These are phyloP conservation scores for Hemithea aestivaria DNA, from an alignment of 2,888 invertebrate species.

Conservation along the genomic window DNA sequence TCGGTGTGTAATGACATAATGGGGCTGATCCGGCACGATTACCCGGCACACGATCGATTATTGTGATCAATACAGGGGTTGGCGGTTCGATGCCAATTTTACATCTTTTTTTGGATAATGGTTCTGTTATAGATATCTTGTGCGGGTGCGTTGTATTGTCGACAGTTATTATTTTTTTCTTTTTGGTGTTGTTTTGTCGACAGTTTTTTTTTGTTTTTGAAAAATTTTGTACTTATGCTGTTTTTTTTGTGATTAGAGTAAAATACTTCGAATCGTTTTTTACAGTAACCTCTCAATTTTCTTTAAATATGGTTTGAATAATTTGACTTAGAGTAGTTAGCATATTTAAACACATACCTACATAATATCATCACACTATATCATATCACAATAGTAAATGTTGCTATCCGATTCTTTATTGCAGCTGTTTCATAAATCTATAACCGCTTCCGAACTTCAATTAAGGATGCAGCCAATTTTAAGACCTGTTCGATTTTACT, in stretches of 20 bases:
- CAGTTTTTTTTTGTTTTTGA: too few relatives aligned
- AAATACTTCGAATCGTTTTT: too few relatives aligned
- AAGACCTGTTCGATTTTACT: too few relatives aligned
- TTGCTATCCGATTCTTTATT: too few relatives aligned
- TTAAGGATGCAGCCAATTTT: too few relatives aligned
- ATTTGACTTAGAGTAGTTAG: too few relatives aligned
- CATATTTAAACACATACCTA: conserved; percentile 2
- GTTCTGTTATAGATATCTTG: conserved; percentile 64
- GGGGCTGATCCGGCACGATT: conserved; percentile 75
- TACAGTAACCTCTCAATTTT: too few relatives aligned
- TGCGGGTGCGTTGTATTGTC: conserved; percentile 46
- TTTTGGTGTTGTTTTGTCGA: conserved; percentile 1
- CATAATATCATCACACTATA: conserved; percentile 11
- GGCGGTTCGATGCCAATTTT: conserved; percentile 76
- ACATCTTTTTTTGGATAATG: conserved; percentile 63
- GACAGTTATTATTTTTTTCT: conserved; percentile 53
- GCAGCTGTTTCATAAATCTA: too few relatives aligned
- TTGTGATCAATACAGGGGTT: conserved; percentile 78
- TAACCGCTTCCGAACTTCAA: too few relatives aligned
- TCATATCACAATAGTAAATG: conserved; percentile 8
- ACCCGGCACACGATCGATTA: conserved; percentile 79
- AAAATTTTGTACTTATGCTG: too few relatives aligned
- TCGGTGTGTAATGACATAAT: conserved; percentile 77
- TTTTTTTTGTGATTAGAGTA: too few relatives aligned
- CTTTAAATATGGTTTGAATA: too few relatives aligned